Conservation (phyloP, 2,113 vertebrate species). For the Pimephales promelas region DNA sequence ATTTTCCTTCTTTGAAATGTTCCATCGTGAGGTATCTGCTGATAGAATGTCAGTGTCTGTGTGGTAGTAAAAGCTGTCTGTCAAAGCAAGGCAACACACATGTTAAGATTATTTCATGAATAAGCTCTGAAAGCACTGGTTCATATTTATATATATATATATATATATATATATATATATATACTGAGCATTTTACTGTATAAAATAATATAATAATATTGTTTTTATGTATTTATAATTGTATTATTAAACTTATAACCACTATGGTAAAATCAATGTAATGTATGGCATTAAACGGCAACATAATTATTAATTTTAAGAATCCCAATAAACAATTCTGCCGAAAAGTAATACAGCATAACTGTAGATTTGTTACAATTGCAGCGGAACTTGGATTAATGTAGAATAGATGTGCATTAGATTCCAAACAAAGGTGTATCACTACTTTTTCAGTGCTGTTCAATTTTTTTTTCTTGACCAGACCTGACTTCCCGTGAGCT, state of each 20-base stretch:
- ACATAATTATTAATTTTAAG: too few species aligned
- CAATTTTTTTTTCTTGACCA: background rate
- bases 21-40: background rate
- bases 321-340: too few species aligned
- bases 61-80: constrained; percentile 5
- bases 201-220: too few species aligned
- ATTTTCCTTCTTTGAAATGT: background rate
- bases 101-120: background rate
- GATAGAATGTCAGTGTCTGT: constrained; percentile 12
- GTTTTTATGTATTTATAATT: too few species aligned
- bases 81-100: background rate
- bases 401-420: background rate
- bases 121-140: background rate
- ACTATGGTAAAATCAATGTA: too few species aligned
- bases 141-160: background rate
- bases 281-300: too few species aligned
- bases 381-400: background rate
- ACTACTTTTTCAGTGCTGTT: background rate
- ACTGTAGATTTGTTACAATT: background rate
- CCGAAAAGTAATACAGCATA: background rate
- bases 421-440: background rate
- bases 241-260: too few species aligned
- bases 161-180: too few species aligned
- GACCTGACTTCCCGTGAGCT: background rate
- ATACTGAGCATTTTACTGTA: too few species aligned